These are phyloP conservation scores for Ellobius talpinus DNA, from an alignment of 2,113 vertebrate genomes.

Conservation along the genomic window DNA sequence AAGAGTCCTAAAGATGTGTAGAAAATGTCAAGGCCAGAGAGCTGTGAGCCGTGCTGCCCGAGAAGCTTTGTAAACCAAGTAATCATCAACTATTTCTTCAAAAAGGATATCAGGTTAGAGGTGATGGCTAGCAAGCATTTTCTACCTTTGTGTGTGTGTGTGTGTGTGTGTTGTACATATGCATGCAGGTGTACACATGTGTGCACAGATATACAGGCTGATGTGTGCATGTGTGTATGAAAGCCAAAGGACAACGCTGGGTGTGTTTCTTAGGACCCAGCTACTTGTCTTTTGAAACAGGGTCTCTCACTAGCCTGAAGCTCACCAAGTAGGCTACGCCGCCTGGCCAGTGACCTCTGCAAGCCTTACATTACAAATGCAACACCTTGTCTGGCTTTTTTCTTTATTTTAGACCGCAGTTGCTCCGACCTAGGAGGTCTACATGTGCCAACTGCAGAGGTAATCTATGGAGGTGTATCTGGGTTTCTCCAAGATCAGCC, in stretches of 20 bases:
- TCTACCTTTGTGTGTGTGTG: neutral
- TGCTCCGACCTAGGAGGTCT: neutral
- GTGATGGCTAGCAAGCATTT: neutral
- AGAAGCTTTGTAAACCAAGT: neutral
- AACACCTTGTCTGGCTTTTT: neutral
- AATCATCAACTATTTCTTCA: neutral
- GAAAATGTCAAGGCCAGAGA: neutral
- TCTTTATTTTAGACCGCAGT: neutral
- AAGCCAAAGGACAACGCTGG: neutral
- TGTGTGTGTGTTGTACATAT: neutral
- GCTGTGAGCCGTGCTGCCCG: neutral
- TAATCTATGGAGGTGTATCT: too few species aligned
- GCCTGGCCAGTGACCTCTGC: neutral
- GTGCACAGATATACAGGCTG: neutral
- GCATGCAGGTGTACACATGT: neutral
- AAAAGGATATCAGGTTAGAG: neutral
- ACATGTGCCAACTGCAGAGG: neutral
- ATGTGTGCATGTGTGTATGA: neutral
- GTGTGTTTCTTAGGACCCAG: neutral
- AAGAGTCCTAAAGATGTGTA: neutral
- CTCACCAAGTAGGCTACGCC: too few species aligned
- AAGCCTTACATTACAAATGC: neutral
- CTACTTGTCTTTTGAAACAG: neutral
- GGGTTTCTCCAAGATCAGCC: neutral
- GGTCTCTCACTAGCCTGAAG: neutral